Evolutionary conservation across 2,113 vertebrate species (phyloP).

Genomic region (Leucosticte australis): DNA sequence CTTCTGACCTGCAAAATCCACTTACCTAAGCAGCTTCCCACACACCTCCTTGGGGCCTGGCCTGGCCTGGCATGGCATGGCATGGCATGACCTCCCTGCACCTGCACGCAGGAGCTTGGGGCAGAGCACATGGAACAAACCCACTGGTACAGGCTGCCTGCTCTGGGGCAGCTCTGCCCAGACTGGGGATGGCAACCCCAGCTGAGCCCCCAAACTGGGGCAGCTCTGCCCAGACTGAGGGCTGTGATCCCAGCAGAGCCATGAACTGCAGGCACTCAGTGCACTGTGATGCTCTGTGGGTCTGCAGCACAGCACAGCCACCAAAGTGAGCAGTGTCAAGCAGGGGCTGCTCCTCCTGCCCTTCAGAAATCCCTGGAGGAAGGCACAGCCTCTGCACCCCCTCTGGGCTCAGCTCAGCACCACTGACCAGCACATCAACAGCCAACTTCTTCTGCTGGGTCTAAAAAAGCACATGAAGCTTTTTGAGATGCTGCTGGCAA

Average conservation of each 20-base stretch:
- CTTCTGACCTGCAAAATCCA: constrained; percentile 33
- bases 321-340: neutral
- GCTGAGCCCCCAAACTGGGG: neutral
- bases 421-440: neutral
- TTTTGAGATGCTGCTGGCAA: neutral
- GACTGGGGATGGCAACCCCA: fast-evolving
- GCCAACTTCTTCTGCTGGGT: neutral
- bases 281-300: neutral
- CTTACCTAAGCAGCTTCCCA: constrained; percentile 40
- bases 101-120: neutral
- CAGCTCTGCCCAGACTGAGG: neutral
- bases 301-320: neutral
- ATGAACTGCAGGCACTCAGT: neutral
- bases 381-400: fast-evolving
- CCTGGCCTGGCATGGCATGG: neutral
- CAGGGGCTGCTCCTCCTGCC: neutral
- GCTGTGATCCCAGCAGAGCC: neutral
- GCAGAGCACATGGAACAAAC: neutral
- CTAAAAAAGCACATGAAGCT: neutral
- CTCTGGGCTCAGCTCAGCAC: neutral
- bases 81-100: neutral
- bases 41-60: neutral
- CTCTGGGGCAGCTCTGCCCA: neutral
- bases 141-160: neutral
- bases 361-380: neutral